phyloP scores from a whole-genome alignment of 2,888 invertebrate genomes.

The Trichacis sp. region DNA sequence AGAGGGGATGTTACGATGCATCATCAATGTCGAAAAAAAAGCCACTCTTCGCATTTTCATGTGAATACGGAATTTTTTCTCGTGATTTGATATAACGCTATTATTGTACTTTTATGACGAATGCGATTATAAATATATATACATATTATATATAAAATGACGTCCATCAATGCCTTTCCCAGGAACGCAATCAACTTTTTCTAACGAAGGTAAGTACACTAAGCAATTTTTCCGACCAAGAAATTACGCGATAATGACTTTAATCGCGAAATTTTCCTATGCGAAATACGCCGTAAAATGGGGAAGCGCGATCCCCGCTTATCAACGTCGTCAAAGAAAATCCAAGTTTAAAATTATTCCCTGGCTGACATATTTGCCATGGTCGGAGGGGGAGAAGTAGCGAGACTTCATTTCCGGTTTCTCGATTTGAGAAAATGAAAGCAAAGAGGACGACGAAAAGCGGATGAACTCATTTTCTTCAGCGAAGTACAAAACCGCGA shows the following conservation, averaged over 20 bases:
- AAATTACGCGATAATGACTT: neutral
- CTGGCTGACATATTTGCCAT: conserved; percentile 5
- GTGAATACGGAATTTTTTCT: conserved; percentile 64
- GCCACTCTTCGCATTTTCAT: conserved; percentile 56
- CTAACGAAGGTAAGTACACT: neutral
- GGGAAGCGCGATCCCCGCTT: neutral
- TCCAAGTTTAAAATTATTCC: conserved; percentile 1
- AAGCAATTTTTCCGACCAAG: neutral
- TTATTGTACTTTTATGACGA: conserved; percentile 68
- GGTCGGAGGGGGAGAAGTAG: neutral
- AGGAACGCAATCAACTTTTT: neutral
- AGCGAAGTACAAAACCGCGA: neutral
- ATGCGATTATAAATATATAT: conserved; percentile 65
- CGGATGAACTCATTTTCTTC: neutral
- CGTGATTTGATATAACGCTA: conserved; percentile 67
- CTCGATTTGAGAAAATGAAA: neutral
- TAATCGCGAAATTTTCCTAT: neutral
- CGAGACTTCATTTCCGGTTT: conserved; percentile 8
- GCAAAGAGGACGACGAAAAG: neutral
- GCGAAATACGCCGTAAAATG: neutral
- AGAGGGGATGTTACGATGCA: conserved; percentile 9
- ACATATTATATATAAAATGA: conserved; percentile 48
- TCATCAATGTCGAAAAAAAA: conserved; percentile 49
- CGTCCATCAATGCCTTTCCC: neutral
- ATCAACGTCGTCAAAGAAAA: conserved; percentile 2